Evolutionary conservation across 2,888 invertebrate genomes (phyloP), one percentile per base, ranked within the genome.

Genomic region (Digitonthophagus gazella): DNA sequence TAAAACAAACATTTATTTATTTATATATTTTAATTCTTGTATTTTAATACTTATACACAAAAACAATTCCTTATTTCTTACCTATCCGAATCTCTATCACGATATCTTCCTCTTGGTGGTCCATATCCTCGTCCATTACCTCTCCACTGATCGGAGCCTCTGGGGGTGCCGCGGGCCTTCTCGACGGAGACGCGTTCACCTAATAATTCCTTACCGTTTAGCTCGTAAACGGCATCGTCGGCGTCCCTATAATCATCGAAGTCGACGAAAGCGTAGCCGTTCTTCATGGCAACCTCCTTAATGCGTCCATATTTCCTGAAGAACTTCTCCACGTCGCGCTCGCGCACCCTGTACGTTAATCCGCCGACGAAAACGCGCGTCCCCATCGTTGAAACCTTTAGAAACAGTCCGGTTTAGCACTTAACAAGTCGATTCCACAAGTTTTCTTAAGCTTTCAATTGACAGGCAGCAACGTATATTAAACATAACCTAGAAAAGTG

Each of bases 251-350:
- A 92, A 82, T 97, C 97, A 83, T 98, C 97, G 84, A 98, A 98
- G 87, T 98, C 98, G 85, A 97, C 96, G 90, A 97, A 97, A 73
- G 96, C 97, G 86, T 95, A 98, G 80, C 97, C 97, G 86, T 96
- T 96, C 86, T 97, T 97, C 86, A 97, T 91, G 74, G 96, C 91
- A 78, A 97, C 93, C 82, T 97, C 97, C 83, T 93, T 89, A 81
- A 93, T 93, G 83, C 93, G 89, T 75, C 98, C 98, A 85, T 95
- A 97, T 75, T 96, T 96, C 85, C 93, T 92, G 86, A 97, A 97
- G 86, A 98, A 97, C 80, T 93, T 92, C 84, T 97, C 97, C 78
- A 98, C 87, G 84, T 98, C 97, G 77, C 95, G 89, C 84, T 97
- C 97, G 76, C 96, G 88, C 70, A 93, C 93, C 74, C 93, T 92